phyloP scores from a whole-genome alignment of 2,888 invertebrate species.

The Ophioninae sp. region DNA sequence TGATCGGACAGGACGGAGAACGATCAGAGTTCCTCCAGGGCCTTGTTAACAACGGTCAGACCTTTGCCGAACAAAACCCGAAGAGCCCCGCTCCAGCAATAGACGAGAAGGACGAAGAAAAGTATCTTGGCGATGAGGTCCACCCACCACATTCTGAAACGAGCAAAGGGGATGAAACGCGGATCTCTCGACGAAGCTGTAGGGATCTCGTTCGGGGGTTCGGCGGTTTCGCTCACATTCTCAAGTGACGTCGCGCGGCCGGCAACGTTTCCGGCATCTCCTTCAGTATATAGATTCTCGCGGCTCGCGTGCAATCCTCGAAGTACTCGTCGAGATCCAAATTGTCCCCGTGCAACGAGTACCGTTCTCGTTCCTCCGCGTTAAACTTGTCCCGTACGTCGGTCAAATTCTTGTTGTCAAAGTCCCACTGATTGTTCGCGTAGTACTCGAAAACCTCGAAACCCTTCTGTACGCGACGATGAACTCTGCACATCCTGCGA shows the following conservation, averaged over 20 bases:
- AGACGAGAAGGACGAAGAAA: constrained; percentile 86
- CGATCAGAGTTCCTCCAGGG: constrained; percentile 61
- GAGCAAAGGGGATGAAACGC: neutral
- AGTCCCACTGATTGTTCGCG: constrained; percentile 95
- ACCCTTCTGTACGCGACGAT: constrained; percentile 91
- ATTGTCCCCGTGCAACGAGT: constrained; percentile 87
- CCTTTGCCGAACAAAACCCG: constrained; percentile 70
- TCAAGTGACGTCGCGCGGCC: constrained; percentile 90
- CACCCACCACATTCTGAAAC: constrained; percentile 91
- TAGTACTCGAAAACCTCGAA: constrained; percentile 96
- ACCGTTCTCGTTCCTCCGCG: constrained; percentile 85
- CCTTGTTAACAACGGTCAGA: constrained; percentile 64
- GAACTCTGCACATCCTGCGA: constrained; percentile 89
- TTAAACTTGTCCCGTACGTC: constrained; percentile 85
- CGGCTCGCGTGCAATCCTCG: constrained; percentile 90
- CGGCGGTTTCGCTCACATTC: constrained; percentile 84
- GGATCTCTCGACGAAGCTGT: no score
- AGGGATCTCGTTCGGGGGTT: constrained; percentile 48
- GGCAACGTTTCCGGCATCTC: constrained; percentile 91
- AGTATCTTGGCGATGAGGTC: constrained; percentile 88
- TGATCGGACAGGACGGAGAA: constrained; percentile 31
- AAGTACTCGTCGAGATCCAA: constrained; percentile 91
- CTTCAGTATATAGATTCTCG: constrained; percentile 91
- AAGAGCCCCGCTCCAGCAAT: constrained; percentile 77
- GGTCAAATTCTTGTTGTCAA: constrained; percentile 87